Base-by-base conservation (phyloP, 2,113 vertebrate species). In the Anhinga anhinga region DNA sequence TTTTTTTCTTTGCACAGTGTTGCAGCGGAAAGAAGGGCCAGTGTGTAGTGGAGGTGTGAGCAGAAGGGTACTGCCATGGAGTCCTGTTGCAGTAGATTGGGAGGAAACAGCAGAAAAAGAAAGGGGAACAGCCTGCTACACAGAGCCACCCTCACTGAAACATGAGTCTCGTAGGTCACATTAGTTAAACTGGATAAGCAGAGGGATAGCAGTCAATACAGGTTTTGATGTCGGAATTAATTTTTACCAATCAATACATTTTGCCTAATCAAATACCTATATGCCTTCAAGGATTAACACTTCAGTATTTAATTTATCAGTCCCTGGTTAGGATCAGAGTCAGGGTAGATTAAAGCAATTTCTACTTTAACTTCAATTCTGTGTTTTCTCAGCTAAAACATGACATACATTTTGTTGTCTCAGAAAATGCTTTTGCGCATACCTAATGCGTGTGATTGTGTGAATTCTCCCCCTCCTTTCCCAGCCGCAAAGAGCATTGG, bases 161-260 rank as follows among this genome's bases (percentile, higher is more conserved):
- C 42, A 25, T 0, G 3, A 27, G 30, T 66, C 29, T 58, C 42
- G 47, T 15, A 36, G 45, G 9, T 44, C 38, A 23, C 0, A 1
- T 44, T 40, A 34, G 52, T n/a, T 78, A 66, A 84, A 47, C 45
- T 30, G 34, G 3, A 12, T 36, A 78, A 86, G 77, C 38, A 87
- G 26, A 84, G 25, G 30, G 78, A 55, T 15, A 94, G 59, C 42
- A 89, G 44, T 79, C 87, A 84, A 62, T 94, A 45, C 18, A 73
- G 72, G 40, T 79, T 87, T 95, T 96, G 71, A 78, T 73, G 81
- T 49, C 11, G 52, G 85, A 94, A 95, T 97, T 79, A 86, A 70
- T 96, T 90, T 90, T 93, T 82, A 21, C 58, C 9, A 7, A 80
- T 96, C 58, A 65, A 32, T 97, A 59, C 32, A 17, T 36, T 85